These are phyloP conservation scores for Melanotus villosus DNA, from an alignment of 2,888 invertebrate genomes.

Conservation along the genomic window DNA sequence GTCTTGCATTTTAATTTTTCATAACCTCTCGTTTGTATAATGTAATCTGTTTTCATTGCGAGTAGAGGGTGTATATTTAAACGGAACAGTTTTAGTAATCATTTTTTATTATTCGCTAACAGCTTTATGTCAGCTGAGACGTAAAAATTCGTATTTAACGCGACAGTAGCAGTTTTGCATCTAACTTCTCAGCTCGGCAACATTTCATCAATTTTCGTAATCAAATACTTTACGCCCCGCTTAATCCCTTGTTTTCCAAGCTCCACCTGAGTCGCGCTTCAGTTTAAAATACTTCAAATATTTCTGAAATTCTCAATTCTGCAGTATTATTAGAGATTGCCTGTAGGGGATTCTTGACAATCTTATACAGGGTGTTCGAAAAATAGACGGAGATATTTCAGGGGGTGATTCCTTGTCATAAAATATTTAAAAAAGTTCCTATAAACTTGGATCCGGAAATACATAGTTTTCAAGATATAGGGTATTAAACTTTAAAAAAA, in stretches of 20 bases:
- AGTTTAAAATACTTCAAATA: slow-evolving; percentile 48
- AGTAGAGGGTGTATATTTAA: slow-evolving; percentile 3
- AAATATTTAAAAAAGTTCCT: too few species aligned
- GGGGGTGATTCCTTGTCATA: too few species aligned
- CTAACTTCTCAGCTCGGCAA: slow-evolving; percentile 43
- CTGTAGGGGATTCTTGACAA: slow-evolving; percentile 3
- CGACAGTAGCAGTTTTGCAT: slow-evolving; percentile 1
- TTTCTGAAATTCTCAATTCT: slow-evolving; percentile 29
- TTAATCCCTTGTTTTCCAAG: slow-evolving; percentile 60
- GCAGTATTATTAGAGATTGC: slow-evolving; percentile 13
- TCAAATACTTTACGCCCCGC: slow-evolving; percentile 63
- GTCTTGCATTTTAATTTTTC: slow-evolving; percentile 49
- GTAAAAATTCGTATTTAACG: slow-evolving; percentile 20
- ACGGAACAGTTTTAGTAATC: slow-evolving; percentile 16
- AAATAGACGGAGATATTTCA: too few species aligned
- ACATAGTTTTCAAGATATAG: too few species aligned
- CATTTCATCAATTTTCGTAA: slow-evolving; percentile 64
- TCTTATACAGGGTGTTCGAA: neutral
- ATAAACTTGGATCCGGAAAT: too few species aligned
- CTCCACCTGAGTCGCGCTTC: slow-evolving; percentile 60
- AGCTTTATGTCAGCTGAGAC: slow-evolving; percentile 2
- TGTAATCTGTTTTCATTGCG: slow-evolving; percentile 30
- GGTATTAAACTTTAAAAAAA: too few species aligned
- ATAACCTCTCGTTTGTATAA: slow-evolving; percentile 37
- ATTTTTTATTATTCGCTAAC: slow-evolving; percentile 14